Conservation (phyloP, 2,888 invertebrate species). For the Lissonota sp. region DNA sequence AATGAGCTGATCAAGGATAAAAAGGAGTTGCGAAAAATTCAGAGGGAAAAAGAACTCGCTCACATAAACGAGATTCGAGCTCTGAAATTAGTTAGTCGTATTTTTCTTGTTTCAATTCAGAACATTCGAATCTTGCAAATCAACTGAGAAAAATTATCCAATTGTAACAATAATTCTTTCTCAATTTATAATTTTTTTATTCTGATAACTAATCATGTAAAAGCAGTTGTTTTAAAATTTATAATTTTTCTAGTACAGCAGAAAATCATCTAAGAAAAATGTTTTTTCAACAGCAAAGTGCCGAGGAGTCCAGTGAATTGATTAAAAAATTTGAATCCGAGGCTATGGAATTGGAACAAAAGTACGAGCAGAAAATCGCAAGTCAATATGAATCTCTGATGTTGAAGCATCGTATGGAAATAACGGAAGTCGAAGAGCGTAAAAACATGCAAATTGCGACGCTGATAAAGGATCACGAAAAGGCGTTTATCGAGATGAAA, state of each 20-base stretch:
- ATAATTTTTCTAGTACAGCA: too few relatives aligned
- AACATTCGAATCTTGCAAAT: not conserved
- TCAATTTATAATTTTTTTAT: constrained; percentile 16
- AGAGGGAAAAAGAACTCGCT: constrained; percentile 89
- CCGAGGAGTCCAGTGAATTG: constrained; percentile 85
- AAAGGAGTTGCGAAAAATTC: constrained; percentile 87
- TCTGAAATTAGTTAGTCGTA: constrained; percentile 86
- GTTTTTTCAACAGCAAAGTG: constrained; percentile 77
- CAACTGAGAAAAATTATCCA: not conserved
- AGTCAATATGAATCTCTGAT: constrained; percentile 90
- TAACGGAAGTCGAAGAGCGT: constrained; percentile 95
- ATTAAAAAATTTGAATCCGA: constrained; percentile 88
- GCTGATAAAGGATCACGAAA: constrained; percentile 92
- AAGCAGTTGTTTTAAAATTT: too few relatives aligned
- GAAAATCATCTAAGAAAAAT: not conserved
- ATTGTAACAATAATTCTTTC: constrained; percentile 11
- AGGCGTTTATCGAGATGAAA: constrained; percentile 94
- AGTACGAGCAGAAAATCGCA: constrained; percentile 90
- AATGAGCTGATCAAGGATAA: constrained; percentile 91
- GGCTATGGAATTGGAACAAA: constrained; percentile 88
- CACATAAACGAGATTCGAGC: constrained; percentile 90
- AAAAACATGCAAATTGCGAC: constrained; percentile 95
- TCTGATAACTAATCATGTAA: constrained; percentile 11
- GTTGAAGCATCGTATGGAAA: constrained; percentile 91
- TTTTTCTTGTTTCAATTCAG: not conserved